phyloP scores from a whole-genome alignment of 2,888 invertebrate species.

The Caenorhabditis japonica region DNA sequence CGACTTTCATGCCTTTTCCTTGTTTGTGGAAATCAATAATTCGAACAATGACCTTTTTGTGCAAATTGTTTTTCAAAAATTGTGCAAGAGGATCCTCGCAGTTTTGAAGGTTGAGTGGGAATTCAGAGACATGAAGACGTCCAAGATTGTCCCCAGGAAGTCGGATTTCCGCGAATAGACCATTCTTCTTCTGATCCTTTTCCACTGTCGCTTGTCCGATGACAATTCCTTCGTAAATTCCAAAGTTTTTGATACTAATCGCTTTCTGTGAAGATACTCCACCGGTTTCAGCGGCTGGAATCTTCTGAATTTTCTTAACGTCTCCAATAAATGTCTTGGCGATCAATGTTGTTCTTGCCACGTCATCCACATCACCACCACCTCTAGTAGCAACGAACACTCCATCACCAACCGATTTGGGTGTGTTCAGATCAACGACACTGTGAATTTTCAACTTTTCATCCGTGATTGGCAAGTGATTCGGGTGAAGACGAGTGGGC shows the following conservation, averaged over 20 bases:
- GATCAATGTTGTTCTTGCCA: conserved; percentile 22
- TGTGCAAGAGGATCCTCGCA: conserved; percentile 30
- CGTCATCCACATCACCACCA: conserved; percentile 43
- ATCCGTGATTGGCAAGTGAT: conserved; percentile 44
- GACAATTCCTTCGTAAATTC: conserved; percentile 45
- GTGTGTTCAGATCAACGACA: conserved; percentile 13
- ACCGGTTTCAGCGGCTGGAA: conserved; percentile 1
- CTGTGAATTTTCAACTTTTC: conserved; percentile 21
- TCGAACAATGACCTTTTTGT: conserved; percentile 44
- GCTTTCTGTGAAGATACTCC: conserved; percentile 1
- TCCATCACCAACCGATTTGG: conserved; percentile 17
- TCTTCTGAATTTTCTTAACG: neutral
- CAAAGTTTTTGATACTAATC: conserved; percentile 46
- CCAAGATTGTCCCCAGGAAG: conserved; percentile 50
- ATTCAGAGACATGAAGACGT: conserved; percentile 60
- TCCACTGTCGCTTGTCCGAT: neutral
- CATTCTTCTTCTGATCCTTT: conserved; percentile 18
- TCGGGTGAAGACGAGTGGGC: conserved; percentile 50
- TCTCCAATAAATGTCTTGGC: conserved; percentile 18
- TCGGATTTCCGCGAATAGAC: conserved; percentile 34
- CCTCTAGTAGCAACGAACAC: conserved; percentile 33
- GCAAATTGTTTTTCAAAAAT: conserved; percentile 48
- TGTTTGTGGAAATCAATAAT: conserved; percentile 51
- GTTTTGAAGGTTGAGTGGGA: conserved; percentile 41
- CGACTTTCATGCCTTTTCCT: conserved; percentile 43